Conservation (phyloP, 1,140 invertebrate species). For the Camponotus pennsylvanicus region DNA sequence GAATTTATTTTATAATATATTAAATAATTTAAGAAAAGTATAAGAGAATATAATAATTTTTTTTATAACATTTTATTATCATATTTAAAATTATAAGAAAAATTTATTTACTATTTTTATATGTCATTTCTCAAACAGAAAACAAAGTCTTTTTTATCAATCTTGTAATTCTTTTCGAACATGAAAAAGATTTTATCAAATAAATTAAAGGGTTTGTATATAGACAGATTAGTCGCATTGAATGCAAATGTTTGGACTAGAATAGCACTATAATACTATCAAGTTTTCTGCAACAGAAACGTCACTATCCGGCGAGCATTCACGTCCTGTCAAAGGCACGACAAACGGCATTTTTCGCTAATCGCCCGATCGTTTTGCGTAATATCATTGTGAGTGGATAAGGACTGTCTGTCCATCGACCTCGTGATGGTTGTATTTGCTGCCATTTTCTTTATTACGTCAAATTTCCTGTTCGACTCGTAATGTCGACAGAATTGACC, state of each 20-base stretch:
- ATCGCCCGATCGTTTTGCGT: slow-evolving; percentile 52
- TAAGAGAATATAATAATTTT: background rate
- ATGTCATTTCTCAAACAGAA: background rate
- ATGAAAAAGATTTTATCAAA: background rate
- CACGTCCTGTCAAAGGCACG: background rate
- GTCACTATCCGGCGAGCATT: slow-evolving; percentile 9
- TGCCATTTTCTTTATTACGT: slow-evolving; percentile 71
- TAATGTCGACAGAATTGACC: slow-evolving; percentile 67
- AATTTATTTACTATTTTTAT: background rate
- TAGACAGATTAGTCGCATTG: background rate
- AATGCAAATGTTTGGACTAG: slow-evolving; percentile 11
- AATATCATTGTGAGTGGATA: slow-evolving; percentile 59
- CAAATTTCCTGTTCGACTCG: slow-evolving; percentile 67
- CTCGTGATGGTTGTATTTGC: slow-evolving; percentile 32
- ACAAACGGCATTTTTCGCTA: slow-evolving; percentile 45
- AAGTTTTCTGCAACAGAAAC: slow-evolving; percentile 11
- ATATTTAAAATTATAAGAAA: background rate
- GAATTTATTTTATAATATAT: background rate
- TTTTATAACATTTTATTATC: background rate
- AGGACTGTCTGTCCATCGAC: slow-evolving; percentile 42
- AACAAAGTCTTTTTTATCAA: background rate
- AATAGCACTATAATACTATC: background rate
- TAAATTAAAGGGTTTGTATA: background rate
- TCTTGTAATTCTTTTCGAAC: background rate
- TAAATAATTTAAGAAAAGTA: background rate